Evolutionary conservation across 53 echinoderm and acorn worm species (phyloP).

Genomic region (Mesocentrotus franciscanus): DNA sequence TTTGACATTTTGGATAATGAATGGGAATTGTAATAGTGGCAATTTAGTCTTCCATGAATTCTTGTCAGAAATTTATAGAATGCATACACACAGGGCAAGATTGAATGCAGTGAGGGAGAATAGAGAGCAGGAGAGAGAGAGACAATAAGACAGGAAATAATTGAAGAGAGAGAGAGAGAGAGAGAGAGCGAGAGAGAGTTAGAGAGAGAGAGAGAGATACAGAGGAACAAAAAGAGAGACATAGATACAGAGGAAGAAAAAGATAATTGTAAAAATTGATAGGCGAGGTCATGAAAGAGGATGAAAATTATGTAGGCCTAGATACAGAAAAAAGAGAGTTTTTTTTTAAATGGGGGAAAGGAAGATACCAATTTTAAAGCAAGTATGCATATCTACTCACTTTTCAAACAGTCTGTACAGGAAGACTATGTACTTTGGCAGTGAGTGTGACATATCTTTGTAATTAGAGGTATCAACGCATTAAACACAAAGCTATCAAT

Average conservation of each 20-base stretch:
- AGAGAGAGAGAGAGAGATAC: not conserved
- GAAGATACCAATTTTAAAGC: too few relatives aligned
- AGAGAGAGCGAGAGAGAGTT: not conserved
- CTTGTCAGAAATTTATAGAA: too few relatives aligned
- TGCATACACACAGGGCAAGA: too few relatives aligned
- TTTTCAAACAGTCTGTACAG: not conserved
- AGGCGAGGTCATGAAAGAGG: too few relatives aligned
- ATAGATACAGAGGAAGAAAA: not conserved
- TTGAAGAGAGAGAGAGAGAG: not conserved
- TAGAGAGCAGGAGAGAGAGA: not conserved
- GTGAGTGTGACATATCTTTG: not conserved
- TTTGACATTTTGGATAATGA: not conserved
- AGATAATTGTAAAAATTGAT: not conserved
- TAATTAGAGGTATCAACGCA: not conserved
- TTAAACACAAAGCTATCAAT: conserved; percentile 11
- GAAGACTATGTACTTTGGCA: conserved; percentile 2
- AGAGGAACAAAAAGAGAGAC: not conserved
- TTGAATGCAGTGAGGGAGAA: too few relatives aligned
- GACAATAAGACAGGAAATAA: not conserved
- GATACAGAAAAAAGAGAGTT: too few relatives aligned
- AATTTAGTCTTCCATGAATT: too few relatives aligned
- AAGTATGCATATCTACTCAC: not conserved
- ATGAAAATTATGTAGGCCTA: too few relatives aligned
- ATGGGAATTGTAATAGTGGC: not conserved
- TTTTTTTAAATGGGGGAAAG: too few relatives aligned